These are phyloP conservation scores for Trichacis sp. DNA, from an alignment of 2,888 invertebrate species.

Conservation along the genomic window DNA sequence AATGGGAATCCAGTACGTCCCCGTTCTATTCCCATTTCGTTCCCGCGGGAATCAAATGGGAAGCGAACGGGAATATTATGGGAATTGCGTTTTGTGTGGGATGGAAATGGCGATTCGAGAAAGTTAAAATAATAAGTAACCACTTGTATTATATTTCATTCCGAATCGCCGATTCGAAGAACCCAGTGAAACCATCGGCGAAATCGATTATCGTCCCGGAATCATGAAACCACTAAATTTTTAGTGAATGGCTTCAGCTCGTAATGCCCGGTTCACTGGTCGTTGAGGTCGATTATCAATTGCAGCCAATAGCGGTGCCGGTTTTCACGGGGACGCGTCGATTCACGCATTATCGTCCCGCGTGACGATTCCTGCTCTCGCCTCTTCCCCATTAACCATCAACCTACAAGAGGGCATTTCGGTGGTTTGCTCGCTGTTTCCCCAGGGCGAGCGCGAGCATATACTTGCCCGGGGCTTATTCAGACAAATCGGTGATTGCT, in stretches of 20 bases:
- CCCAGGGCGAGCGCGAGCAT: conserved; percentile 61
- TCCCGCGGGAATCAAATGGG: no score
- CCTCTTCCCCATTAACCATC: conserved; percentile 57
- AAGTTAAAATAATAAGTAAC: no score
- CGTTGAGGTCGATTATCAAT: neutral
- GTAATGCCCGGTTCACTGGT: neutral
- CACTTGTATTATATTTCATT: conserved; percentile 18
- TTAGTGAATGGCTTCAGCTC: no score
- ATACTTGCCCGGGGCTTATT: conserved; percentile 67
- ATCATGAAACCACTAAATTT: no score
- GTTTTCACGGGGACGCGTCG: neutral
- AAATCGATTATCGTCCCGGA: neutral
- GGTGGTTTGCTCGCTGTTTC: conserved; percentile 53
- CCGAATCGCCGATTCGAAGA: neutral
- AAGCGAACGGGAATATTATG: no score
- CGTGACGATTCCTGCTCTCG: conserved; percentile 32
- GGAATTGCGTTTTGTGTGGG: no score
- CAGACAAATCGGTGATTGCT: conserved; percentile 68
- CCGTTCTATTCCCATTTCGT: no score
- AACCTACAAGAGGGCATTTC: conserved; percentile 53
- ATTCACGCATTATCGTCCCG: conserved; percentile 5
- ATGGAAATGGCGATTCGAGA: no score
- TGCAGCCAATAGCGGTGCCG: neutral
- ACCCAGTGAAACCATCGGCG: no score
- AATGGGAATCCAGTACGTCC: no score